These are phyloP conservation scores for Ephestia elutella DNA, from an alignment of 1,140 invertebrate genomes.

Conservation along the genomic window DNA sequence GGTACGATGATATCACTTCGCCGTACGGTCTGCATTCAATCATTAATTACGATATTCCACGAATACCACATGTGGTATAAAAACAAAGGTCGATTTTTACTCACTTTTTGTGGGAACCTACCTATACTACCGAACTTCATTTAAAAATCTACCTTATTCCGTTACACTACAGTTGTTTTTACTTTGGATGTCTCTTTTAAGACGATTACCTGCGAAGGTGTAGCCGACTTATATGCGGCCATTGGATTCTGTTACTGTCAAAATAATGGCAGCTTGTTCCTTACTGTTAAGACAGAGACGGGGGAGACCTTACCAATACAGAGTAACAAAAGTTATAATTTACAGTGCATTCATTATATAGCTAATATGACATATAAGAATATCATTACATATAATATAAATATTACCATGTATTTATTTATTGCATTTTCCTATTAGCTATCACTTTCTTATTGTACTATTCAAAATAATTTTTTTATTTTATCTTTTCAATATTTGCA, in stretches of 20 bases:
- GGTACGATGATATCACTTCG: neutral
- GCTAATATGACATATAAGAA: too few relatives aligned
- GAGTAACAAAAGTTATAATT: too few relatives aligned
- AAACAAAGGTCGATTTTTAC: slow-evolving; percentile 34
- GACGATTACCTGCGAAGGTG: slow-evolving; percentile 25
- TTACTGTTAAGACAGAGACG: neutral
- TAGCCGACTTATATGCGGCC: slow-evolving; percentile 18
- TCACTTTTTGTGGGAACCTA: slow-evolving; percentile 17
- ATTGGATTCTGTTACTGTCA: slow-evolving; percentile 17
- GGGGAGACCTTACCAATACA: too few relatives aligned
- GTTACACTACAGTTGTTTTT: slow-evolving; percentile 6
- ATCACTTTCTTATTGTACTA: too few relatives aligned
- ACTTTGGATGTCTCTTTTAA: neutral
- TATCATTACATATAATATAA: too few relatives aligned
- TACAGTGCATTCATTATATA: too few relatives aligned
- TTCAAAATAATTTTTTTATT: too few relatives aligned
- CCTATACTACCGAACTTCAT: neutral
- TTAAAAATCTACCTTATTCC: slow-evolving; percentile 11
- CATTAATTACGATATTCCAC: slow-evolving; percentile 27
- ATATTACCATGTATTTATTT: too few relatives aligned
- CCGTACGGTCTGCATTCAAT: slow-evolving; percentile 17
- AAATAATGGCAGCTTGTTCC: slow-evolving; percentile 13
- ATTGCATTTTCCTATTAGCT: too few relatives aligned
- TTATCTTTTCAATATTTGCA: too few relatives aligned
- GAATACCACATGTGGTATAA: slow-evolving; percentile 32